Conservation (phyloP, 1,140 invertebrate species). For the Plodia interpunctella region DNA sequence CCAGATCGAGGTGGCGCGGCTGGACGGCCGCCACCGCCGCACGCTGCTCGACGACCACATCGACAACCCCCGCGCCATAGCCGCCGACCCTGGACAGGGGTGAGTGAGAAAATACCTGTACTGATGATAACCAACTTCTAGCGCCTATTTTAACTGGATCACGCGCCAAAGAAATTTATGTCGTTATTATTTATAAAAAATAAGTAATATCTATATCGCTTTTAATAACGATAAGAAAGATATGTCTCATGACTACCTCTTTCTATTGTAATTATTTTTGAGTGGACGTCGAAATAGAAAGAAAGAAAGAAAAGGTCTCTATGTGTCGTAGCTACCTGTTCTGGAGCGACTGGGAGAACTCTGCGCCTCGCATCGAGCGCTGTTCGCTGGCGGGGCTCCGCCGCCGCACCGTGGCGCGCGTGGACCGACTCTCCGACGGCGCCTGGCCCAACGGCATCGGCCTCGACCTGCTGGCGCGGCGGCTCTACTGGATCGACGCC, state of each 20-base stretch:
- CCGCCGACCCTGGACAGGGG: slow-evolving; percentile 88
- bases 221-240: too few relatives aligned
- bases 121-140: too few relatives aligned
- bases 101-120: slow-evolving; percentile 45
- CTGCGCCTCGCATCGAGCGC: slow-evolving; percentile 89
- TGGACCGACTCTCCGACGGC: slow-evolving; percentile 83
- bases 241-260: too few relatives aligned
- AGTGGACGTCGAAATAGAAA: too few relatives aligned
- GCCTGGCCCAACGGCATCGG: slow-evolving; percentile 94
- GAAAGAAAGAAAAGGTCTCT: background rate
- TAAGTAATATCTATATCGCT: too few relatives aligned
- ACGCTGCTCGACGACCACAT: slow-evolving; percentile 91
- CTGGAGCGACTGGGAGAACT: slow-evolving; percentile 94
- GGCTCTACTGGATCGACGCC: slow-evolving; percentile 92
- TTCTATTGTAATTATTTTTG: too few relatives aligned
- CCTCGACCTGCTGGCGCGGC: slow-evolving; percentile 87
- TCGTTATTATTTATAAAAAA: too few relatives aligned
- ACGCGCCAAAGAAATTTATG: too few relatives aligned
- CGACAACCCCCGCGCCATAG: slow-evolving; percentile 91
- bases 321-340: slow-evolving; percentile 78
- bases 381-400: slow-evolving; percentile 88
- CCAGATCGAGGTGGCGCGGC: slow-evolving; percentile 92
- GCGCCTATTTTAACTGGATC: too few relatives aligned
- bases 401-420: slow-evolving; percentile 77
- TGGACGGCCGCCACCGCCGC: slow-evolving; percentile 87